Evolutionary conservation across 2,888 invertebrate genomes (phyloP).

Genomic region (Lordiphosa fenestrarum): DNA sequence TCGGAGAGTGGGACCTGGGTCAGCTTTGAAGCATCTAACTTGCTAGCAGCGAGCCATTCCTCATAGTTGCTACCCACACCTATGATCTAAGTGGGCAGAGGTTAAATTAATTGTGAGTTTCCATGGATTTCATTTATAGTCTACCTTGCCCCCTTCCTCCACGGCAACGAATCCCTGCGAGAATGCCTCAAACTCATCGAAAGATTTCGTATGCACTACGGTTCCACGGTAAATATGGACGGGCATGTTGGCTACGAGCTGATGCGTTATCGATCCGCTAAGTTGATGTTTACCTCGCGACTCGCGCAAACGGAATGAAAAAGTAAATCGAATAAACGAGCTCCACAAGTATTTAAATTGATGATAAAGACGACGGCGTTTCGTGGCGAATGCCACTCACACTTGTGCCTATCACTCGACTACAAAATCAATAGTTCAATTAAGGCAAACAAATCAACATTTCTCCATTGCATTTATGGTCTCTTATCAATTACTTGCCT

Average conservation of each 20-base stretch:
- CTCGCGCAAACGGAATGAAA: slow-evolving; percentile 16
- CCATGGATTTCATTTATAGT: slow-evolving; percentile 71
- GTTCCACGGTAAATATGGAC: slow-evolving; percentile 78
- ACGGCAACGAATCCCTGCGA: slow-evolving; percentile 83
- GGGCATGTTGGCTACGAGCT: slow-evolving; percentile 48
- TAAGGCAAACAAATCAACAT: too few relatives aligned
- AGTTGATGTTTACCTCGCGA: slow-evolving; percentile 6
- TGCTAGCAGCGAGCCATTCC: slow-evolving; percentile 50
- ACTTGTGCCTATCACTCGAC: too few relatives aligned
- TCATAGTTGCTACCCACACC: slow-evolving; percentile 77
- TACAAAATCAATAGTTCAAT: too few relatives aligned
- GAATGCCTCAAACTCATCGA: slow-evolving; percentile 79
- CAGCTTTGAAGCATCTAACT: slow-evolving; percentile 9
- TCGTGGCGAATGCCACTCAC: too few relatives aligned
- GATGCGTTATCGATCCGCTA: background rate
- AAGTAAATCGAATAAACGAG: slow-evolving; percentile 19
- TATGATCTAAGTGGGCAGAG: slow-evolving; percentile 76
- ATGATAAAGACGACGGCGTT: background rate
- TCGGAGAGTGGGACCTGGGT: slow-evolving; percentile 66
- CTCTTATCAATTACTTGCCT: too few relatives aligned
- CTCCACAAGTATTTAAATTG: slow-evolving; percentile 51
- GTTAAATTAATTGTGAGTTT: background rate
- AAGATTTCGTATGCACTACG: slow-evolving; percentile 79
- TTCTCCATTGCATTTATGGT: too few relatives aligned
- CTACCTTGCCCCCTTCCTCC: slow-evolving; percentile 83